Evolutionary conservation across 2,797 vertebrate genomes (phyloP).

Genomic region (Notolabrus celidotus): DNA sequence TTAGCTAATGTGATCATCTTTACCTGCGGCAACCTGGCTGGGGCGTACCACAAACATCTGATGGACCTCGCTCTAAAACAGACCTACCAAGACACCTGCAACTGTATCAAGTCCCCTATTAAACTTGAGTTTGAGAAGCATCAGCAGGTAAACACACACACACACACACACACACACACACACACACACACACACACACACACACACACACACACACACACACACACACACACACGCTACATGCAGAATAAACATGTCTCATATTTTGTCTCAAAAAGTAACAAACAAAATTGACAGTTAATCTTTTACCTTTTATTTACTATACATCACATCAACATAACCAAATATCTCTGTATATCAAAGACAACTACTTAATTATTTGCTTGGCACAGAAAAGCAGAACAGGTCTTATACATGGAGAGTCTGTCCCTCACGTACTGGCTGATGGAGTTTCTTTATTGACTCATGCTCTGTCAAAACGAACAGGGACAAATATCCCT

Average conservation of each 20-base stretch:
- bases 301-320: background rate
- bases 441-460: background rate
- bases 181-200: constrained; percentile 81
- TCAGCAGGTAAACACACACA: constrained; percentile 92
- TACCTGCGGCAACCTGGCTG: constrained; percentile 95
- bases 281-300: background rate
- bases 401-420: background rate
- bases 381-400: background rate
- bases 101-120: constrained; percentile 98
- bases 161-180: constrained; percentile 75
- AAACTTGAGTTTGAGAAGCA: constrained; percentile 99
- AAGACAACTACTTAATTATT: background rate
- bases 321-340: background rate
- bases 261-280: background rate
- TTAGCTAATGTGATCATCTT: constrained; percentile 98
- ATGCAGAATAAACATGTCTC: too few relatives aligned
- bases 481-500: background rate
- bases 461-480: background rate
- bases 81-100: constrained; percentile 97
- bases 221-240: constrained; percentile 83
- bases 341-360: background rate
- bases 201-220: constrained; percentile 82
- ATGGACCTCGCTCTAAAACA: constrained; percentile 97
- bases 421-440: background rate
- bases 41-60: constrained; percentile 96